phyloP scores from a whole-genome alignment of 1,140 invertebrate species.

The Zaprionus tsacasi region DNA sequence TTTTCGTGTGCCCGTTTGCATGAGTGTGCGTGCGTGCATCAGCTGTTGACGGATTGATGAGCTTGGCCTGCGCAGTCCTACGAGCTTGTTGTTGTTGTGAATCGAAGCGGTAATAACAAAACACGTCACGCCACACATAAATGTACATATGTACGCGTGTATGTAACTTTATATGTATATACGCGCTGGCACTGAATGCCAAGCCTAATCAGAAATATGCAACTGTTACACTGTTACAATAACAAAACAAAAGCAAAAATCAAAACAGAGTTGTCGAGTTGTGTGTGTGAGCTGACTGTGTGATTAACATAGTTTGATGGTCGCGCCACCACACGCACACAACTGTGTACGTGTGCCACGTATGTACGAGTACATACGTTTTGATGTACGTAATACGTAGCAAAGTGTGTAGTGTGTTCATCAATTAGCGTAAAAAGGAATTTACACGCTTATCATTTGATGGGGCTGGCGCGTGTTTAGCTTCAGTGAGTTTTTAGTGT shows the following conservation, averaged over 20 bases:
- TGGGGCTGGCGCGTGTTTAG: conserved; percentile 65
- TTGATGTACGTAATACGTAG: conserved; percentile 6
- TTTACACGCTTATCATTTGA: conserved; percentile 65
- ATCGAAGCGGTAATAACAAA: conserved; percentile 56
- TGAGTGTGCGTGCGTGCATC: conserved; percentile 26
- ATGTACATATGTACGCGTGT: conserved; percentile 8
- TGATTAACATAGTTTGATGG: conserved; percentile 66
- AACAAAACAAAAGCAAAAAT: conserved; percentile 23
- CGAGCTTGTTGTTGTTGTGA: conserved; percentile 18
- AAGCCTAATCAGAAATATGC: conserved; percentile 35
- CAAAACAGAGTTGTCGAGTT: conserved; percentile 15
- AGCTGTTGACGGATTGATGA: conserved; percentile 46
- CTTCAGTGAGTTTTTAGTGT: conserved; percentile 55
- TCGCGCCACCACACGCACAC: conserved; percentile 37
- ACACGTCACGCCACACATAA: conserved; percentile 34
- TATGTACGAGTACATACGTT: not conserved
- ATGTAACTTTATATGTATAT: not conserved
- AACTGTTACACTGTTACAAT: conserved; percentile 32
- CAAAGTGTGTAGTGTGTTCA: conserved; percentile 15
- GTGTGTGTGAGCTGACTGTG: conserved; percentile 31
- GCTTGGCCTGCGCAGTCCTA: conserved; percentile 37
- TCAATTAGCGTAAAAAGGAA: conserved; percentile 61
- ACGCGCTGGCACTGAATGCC: not conserved
- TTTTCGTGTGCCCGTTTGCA: conserved; percentile 1
- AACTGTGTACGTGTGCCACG: conserved; percentile 2